Evolutionary conservation across 2,797 vertebrate species (phyloP).

Genomic region (Sciurus carolinensis): DNA sequence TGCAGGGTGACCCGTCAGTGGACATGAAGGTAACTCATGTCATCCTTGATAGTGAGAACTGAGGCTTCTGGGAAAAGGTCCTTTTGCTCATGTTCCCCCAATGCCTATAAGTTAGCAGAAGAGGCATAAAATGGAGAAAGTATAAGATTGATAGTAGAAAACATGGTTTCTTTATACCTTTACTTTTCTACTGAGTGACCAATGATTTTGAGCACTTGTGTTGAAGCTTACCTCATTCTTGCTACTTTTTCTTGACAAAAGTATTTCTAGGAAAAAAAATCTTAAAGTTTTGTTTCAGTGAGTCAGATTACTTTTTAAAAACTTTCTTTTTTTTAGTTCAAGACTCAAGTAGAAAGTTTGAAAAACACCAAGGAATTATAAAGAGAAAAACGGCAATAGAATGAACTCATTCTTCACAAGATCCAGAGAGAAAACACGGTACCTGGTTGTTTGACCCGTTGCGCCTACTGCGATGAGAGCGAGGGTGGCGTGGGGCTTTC

Average conservation of each 20-base stretch:
- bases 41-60: background rate
- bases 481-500: background rate
- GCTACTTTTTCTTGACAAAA: conserved; percentile 12
- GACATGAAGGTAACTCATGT: conserved; percentile 94
- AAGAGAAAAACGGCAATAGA: background rate
- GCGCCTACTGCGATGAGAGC: background rate
- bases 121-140: background rate
- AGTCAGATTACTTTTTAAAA: background rate
- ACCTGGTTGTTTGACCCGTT: background rate
- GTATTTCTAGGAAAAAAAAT: background rate
- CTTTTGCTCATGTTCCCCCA: background rate
- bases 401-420: background rate
- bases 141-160: background rate
- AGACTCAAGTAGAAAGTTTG: background rate
- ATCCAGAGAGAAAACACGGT: background rate
- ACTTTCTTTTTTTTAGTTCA: conserved; percentile 7
- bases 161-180: background rate
- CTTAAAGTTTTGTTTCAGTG: conserved; percentile 39
- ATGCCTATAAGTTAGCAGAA: background rate
- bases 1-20: conserved; percentile 93
- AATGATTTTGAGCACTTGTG: background rate
- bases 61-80: background rate
- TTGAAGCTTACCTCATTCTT: background rate
- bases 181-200: conserved; percentile 14
- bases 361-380: background rate